Percentiles rank a stretch among this genome's conserved stretches.
phyloP scores from a whole-genome alignment of 1,140 invertebrate species.

The Andricus grossulariae region DNA sequence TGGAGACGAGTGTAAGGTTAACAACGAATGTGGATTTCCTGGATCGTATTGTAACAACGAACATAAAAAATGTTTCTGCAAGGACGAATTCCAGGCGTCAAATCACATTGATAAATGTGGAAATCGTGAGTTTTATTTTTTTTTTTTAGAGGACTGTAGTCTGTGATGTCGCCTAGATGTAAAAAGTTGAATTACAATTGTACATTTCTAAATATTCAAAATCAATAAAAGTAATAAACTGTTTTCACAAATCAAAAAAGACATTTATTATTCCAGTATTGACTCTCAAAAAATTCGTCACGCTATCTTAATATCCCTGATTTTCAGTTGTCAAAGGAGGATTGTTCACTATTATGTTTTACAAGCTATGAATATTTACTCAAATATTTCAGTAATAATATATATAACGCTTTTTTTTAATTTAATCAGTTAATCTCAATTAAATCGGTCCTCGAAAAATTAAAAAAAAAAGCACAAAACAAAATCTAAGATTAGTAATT shows the following conservation, averaged over 20 bases:
- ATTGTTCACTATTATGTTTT: too few relatives aligned
- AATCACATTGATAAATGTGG: constrained; percentile 25
- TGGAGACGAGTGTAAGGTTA: constrained; percentile 4
- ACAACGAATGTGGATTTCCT: constrained; percentile 16
- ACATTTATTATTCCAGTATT: not conserved
- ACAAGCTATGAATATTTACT: too few relatives aligned
- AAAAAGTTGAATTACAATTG: constrained; percentile 15
- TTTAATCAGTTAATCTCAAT: too few relatives aligned
- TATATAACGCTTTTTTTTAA: too few relatives aligned
- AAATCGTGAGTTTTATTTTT: constrained; percentile 23
- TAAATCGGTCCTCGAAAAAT: too few relatives aligned
- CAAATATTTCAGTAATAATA: too few relatives aligned
- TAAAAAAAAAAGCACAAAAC: too few relatives aligned
- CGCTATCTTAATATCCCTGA: too few relatives aligned
- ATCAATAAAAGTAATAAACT: not conserved
- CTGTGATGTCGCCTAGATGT: not conserved
- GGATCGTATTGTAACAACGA: not conserved
- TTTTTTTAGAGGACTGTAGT: not conserved
- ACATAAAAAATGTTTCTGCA: constrained; percentile 28
- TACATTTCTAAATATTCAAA: not conserved
- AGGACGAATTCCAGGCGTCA: not conserved
- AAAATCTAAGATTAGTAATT: too few relatives aligned
- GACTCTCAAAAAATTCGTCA: too few relatives aligned
- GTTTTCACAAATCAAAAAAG: not conserved
- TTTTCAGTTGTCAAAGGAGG: too few relatives aligned